Conservation (phyloP, 2,113 vertebrate genomes). For the Plotosus lineatus region DNA sequence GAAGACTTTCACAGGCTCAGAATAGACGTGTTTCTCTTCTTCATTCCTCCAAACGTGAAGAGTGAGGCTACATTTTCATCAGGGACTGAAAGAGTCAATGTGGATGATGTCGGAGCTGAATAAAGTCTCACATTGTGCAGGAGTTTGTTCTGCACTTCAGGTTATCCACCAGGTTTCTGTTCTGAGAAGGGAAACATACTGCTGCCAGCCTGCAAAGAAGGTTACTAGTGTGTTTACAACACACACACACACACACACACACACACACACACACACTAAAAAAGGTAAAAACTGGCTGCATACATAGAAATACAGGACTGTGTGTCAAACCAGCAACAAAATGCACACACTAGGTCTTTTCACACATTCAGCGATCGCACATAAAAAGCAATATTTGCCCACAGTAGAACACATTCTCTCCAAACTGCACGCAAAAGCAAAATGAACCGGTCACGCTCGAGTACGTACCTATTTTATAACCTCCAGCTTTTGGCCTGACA, state of each 20-base stretch:
- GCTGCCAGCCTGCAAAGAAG: conserved; percentile 36
- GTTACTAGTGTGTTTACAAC: conserved; percentile 9
- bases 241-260: conserved; percentile 16
- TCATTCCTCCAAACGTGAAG: conserved; percentile 47
- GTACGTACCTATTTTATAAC: conserved; percentile 25
- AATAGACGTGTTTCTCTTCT: conserved; percentile 41
- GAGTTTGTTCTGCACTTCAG: conserved; percentile 35
- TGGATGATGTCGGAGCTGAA: conserved; percentile 47
- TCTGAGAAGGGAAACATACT: conserved; percentile 33
- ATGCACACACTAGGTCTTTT: conserved; percentile 43
- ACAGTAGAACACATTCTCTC: conserved; percentile 22
- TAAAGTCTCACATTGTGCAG: conserved; percentile 67
- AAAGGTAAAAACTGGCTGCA: conserved; percentile 20
- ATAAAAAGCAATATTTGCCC: conserved; percentile 45
- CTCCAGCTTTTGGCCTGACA: background rate
- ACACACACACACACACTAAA: conserved; percentile 35
- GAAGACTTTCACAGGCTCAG: conserved; percentile 41
- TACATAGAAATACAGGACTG: conserved; percentile 1
- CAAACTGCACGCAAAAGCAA: conserved; percentile 22
- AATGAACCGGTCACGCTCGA: conserved; percentile 7
- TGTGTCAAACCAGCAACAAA: conserved; percentile 14
- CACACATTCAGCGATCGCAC: conserved; percentile 33
- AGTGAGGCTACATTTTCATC: conserved; percentile 30
- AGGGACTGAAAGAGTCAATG: conserved; percentile 21
- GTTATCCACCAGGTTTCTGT: conserved; percentile 35